Percentiles rank a stretch among this genome's conserved stretches.
phyloP scores from a whole-genome alignment of 2,113 vertebrate genomes.

The Dissostichus mawsoni region DNA sequence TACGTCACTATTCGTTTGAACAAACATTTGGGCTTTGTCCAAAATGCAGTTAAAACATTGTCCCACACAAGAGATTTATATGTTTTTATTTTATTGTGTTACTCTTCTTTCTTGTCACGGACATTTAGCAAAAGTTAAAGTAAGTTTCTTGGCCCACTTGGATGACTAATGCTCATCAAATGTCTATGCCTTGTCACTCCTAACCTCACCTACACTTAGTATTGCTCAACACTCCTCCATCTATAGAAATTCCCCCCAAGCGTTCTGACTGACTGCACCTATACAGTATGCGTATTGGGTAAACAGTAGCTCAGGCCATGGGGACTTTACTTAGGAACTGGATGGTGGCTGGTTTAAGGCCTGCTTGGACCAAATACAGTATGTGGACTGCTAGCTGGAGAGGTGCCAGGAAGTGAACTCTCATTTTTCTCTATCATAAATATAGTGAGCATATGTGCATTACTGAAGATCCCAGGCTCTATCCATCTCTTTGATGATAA shows the following conservation, averaged over 20 bases:
- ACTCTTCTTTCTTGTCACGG: neutral
- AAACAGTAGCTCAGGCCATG: too few relatives aligned
- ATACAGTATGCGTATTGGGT: too few relatives aligned
- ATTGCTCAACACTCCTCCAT: neutral
- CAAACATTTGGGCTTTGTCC: neutral
- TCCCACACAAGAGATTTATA: neutral
- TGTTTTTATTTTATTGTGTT: neutral
- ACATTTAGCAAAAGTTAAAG: neutral
- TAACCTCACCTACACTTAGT: constrained; percentile 6
- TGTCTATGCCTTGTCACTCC: neutral
- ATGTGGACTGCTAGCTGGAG: neutral
- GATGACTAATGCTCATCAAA: neutral
- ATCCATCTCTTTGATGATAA: constrained; percentile 8
- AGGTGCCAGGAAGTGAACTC: too few relatives aligned
- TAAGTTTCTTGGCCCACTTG: neutral
- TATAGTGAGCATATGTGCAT: constrained; percentile 9
- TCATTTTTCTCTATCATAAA: neutral
- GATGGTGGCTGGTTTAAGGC: too few relatives aligned
- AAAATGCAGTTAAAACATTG: neutral
- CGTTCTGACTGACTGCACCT: neutral
- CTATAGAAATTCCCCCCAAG: neutral
- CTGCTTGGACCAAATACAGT: too few relatives aligned
- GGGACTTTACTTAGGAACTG: too few relatives aligned
- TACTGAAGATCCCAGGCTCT: constrained; percentile 2
- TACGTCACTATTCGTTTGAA: neutral